Conservation (phyloP, 2,797 vertebrate genomes). For the Euphonia xanthogaster region DNA sequence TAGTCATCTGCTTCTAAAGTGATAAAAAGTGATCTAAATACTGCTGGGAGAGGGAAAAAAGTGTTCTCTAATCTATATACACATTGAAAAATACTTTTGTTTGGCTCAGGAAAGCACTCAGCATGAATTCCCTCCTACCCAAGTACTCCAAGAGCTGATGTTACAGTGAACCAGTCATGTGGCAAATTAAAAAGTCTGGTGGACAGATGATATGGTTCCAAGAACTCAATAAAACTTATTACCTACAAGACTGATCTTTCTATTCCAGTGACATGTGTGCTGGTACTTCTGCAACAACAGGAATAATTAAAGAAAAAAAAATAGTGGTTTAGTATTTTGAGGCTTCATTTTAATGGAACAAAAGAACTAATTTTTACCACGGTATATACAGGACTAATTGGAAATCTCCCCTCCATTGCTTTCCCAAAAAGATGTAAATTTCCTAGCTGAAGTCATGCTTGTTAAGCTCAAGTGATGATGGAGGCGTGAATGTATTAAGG, state of each 20-base stretch:
- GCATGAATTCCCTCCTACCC: conserved; percentile 33
- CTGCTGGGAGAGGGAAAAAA: background rate
- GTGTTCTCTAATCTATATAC: conserved; percentile 4
- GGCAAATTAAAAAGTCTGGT: conserved; percentile 72
- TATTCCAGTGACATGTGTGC: conserved; percentile 19
- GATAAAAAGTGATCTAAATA: conserved; percentile 17
- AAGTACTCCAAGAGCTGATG: conserved; percentile 32
- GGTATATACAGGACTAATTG: background rate
- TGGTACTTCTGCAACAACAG: conserved; percentile 22
- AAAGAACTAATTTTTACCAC: conserved; percentile 20
- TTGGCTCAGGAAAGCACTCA: conserved; percentile 31
- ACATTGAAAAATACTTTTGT: conserved; percentile 1
- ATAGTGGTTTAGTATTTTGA: background rate
- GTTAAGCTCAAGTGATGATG: background rate
- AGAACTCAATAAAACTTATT: conserved; percentile 67
- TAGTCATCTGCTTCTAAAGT: background rate
- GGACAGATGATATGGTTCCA: conserved; percentile 50
- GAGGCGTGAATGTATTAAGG: background rate
- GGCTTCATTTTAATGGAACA: conserved; percentile 8
- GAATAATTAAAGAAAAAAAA: conserved; percentile 13
- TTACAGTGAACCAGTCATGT: conserved; percentile 59
- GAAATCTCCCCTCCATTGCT: background rate
- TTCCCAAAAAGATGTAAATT: background rate
- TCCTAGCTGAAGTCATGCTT: background rate
- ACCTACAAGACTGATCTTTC: conserved; percentile 42